Conservation (phyloP, 2,888 invertebrate species). For the Archaeoteleia sp. region DNA sequence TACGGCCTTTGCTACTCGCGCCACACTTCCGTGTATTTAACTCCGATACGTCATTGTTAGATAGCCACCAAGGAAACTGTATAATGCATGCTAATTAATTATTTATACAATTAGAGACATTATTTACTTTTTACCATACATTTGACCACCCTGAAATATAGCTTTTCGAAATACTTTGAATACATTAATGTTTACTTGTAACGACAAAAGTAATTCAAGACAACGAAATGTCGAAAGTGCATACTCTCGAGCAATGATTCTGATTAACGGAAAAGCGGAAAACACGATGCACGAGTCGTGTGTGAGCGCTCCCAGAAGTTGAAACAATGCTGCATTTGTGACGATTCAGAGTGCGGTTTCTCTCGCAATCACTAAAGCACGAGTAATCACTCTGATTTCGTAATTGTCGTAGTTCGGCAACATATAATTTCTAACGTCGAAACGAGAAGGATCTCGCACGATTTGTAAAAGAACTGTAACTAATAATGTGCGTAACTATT, state of each 20-base stretch:
- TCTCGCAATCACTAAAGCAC: conserved; percentile 7
- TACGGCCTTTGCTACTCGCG: too few species aligned
- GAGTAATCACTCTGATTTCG: conserved; percentile 19
- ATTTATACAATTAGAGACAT: too few species aligned
- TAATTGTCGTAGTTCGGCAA: conserved; percentile 1
- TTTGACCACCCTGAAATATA: too few species aligned
- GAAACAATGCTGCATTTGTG: conserved; percentile 26
- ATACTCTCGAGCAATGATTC: conserved; percentile 23
- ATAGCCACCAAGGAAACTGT: too few species aligned
- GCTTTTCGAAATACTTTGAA: conserved; percentile 4
- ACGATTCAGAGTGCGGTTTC: conserved; percentile 21
- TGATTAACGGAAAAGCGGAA: conserved; percentile 38
- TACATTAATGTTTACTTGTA: too few species aligned
- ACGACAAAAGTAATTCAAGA: conserved; percentile 16
- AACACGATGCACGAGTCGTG: conserved; percentile 13
- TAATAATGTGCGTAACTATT: too few species aligned
- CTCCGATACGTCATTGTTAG: too few species aligned
- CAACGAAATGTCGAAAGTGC: conserved; percentile 22
- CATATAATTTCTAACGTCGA: not conserved
- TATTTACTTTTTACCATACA: too few species aligned
- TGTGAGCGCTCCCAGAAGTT: conserved; percentile 6
- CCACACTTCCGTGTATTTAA: too few species aligned
- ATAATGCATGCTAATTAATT: too few species aligned
- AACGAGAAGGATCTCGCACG: too few species aligned
- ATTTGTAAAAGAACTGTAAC: too few species aligned